phyloP scores from a whole-genome alignment of 2,113 vertebrate genomes.

The Atractosteus spatula region DNA sequence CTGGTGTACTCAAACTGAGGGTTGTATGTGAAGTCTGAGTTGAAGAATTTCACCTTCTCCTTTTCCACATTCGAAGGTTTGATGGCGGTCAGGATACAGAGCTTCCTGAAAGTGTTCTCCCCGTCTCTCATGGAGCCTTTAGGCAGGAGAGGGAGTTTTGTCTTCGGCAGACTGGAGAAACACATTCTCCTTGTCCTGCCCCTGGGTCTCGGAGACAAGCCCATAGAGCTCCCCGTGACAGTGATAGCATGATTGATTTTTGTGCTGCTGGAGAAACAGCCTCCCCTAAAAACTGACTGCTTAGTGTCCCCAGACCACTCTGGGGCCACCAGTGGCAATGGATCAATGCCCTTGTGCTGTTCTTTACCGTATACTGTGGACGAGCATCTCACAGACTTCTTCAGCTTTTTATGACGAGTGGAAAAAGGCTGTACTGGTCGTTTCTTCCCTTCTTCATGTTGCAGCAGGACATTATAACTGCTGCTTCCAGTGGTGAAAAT shows the following conservation, averaged over 20 bases:
- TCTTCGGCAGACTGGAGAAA: conserved; percentile 35
- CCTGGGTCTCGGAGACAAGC: conserved; percentile 46
- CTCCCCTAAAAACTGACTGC: conserved; percentile 41
- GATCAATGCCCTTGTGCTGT: conserved; percentile 15
- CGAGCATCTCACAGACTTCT: conserved; percentile 40
- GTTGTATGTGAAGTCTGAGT: conserved; percentile 79
- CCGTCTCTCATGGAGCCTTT: conserved; percentile 53
- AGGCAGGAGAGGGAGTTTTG: conserved; percentile 55
- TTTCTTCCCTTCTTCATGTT: conserved; percentile 72
- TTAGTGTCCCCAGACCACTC: conserved; percentile 42
- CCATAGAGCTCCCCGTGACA: conserved; percentile 54
- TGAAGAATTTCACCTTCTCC: conserved; percentile 84
- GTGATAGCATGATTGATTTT: conserved; percentile 53
- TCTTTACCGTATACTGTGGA: conserved; percentile 35
- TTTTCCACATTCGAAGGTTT: conserved; percentile 87
- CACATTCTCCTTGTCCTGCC: conserved; percentile 42
- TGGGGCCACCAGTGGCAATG: conserved; percentile 21
- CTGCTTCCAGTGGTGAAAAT: conserved; percentile 77
- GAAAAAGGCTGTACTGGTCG: conserved; percentile 46
- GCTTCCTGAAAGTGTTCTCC: conserved; percentile 64
- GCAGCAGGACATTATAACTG: conserved; percentile 79
- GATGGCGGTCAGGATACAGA: conserved; percentile 84
- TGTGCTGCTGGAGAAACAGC: conserved; percentile 30
- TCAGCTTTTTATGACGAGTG: conserved; percentile 46
- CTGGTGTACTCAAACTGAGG: conserved; percentile 89